phyloP scores from a whole-genome alignment of 2,113 vertebrate species.

The Gambusia affinis region DNA sequence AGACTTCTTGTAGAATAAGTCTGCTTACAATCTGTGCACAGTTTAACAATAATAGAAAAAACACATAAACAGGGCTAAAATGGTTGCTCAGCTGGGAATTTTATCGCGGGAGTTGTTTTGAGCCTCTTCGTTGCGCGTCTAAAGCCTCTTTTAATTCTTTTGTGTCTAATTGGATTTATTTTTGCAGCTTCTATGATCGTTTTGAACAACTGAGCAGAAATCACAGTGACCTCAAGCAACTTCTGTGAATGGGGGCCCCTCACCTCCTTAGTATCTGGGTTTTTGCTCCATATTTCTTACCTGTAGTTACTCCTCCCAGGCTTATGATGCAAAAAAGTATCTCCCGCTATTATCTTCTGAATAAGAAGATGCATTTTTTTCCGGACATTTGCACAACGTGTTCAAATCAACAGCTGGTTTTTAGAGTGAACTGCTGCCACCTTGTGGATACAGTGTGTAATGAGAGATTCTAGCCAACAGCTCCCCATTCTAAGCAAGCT shows the following conservation, averaged over 20 bases:
- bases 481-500: background rate
- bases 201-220: background rate
- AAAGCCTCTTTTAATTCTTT: background rate
- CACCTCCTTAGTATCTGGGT: background rate
- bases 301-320: too few relatives aligned
- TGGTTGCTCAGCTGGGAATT: too few relatives aligned
- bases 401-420: background rate
- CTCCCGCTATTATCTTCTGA: too few relatives aligned
- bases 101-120: too few relatives aligned
- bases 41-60: background rate
- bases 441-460: slow-evolving; percentile 37
- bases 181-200: too few relatives aligned
- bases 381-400: background rate
- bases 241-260: background rate
- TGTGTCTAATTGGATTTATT: background rate
- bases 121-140: too few relatives aligned
- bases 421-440: slow-evolving; percentile 50
- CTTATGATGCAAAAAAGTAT: background rate
- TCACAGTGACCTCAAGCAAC: background rate
- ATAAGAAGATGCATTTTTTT: too few relatives aligned
- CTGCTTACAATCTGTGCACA: background rate
- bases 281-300: background rate
- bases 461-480: background rate
- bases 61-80: too few relatives aligned
- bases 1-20: background rate